Evolutionary conservation across 2,888 invertebrate genomes (phyloP).

Genomic region (Artemia sp.): DNA sequence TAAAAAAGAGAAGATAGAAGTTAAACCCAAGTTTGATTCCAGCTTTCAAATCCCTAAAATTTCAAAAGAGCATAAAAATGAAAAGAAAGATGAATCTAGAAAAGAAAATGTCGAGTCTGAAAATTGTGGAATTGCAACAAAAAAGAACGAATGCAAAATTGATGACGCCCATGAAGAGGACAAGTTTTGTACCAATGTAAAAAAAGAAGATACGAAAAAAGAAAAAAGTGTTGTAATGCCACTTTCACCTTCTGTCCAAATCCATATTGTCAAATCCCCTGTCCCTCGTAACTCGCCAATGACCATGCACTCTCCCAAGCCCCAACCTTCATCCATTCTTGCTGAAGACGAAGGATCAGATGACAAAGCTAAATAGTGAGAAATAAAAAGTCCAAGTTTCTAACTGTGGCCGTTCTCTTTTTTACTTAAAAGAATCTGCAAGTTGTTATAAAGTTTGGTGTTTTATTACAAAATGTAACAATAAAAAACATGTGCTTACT

Average conservation of each 20-base stretch:
- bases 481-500: neutral
- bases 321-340: neutral
- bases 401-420: too few relatives aligned
- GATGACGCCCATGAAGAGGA: constrained; percentile 14
- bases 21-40: constrained; percentile 51
- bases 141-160: neutral
- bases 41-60: constrained; percentile 76
- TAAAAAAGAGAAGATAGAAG: constrained; percentile 11
- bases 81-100: constrained; percentile 16
- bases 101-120: constrained; percentile 9
- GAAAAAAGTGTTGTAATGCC: constrained; percentile 35
- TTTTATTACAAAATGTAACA: neutral
- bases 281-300: constrained; percentile 39
- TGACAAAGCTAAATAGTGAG: too few relatives aligned
- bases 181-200: neutral
- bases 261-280: constrained; percentile 59
- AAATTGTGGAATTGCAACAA: neutral
- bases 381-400: too few relatives aligned
- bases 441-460: too few relatives aligned
- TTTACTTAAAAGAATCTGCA: too few relatives aligned
- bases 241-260: constrained; percentile 48
- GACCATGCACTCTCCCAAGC: constrained; percentile 22
- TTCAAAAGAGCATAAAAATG: constrained; percentile 31
- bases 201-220: constrained; percentile 25
- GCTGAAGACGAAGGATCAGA: neutral